Evolutionary conservation across 1,140 invertebrate species (phyloP), one percentile per base, ranked within the genome.

Genomic region (Neodiprion fabricii): DNA sequence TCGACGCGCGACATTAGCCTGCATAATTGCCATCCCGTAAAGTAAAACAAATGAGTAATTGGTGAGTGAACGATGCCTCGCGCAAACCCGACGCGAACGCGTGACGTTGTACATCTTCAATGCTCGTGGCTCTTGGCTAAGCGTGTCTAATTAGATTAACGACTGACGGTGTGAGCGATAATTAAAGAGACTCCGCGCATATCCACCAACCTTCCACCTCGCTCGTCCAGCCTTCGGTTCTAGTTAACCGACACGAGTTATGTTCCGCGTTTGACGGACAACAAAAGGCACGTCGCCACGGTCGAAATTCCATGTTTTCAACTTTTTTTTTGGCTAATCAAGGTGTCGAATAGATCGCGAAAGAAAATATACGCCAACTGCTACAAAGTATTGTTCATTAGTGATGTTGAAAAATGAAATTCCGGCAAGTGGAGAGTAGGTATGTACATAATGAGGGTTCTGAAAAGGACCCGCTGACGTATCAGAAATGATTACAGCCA

Each of bases 91-190:
- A 66, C 61, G 68, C 68, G 68, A 69, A 11, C 23, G 23, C 12
- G 23, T 12, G 21, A 47, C 68, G 23, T 11, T 69, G 7, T 69
- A 14, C 5, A 47, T 17, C 11, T 47, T 23, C 23, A 47, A 47
- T 47, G 68, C 53, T 61, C 53, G 28, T 40, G 28, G n/a, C 11
- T 61, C 77, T 79, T 79, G 79, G 82, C 79, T 82, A 85, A 80
- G 77, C 82, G 79, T 79, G 78, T 83, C 81, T 84, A 85, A 86
- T 84, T 82, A 81, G 77, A 81, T 80, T 86, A 86, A 86, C 80
- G 79, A 85, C 79, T 81, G 79, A 79, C 80, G 79, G 80, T 78
- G 76, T 23, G 74, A 77, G 77, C 80, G 79, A 78, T 80, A 81
- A 85, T 84, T 84, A 85, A 84, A 80, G 74, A 23, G 74, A 77